A percentile compares a stretch with the other conserved stretches of the same genome.
These are phyloP conservation scores for Chaetodon trifasciatus DNA, from an alignment of 2,797 vertebrate species.

Conservation along the genomic window DNA sequence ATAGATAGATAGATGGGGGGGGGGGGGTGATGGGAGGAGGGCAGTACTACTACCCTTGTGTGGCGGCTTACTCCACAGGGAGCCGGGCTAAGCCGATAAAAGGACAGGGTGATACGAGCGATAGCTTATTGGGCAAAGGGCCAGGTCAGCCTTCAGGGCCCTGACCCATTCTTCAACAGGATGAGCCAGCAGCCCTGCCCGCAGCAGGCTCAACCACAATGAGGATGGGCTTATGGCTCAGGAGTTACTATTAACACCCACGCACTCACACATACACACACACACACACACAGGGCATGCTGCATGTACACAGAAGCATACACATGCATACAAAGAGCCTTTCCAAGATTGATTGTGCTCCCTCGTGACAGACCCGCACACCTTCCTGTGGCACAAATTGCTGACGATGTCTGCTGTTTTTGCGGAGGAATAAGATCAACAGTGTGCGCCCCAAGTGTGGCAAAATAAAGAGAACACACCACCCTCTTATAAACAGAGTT, in stretches of 20 bases:
- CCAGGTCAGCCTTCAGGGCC: slow-evolving; percentile 71
- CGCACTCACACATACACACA: slow-evolving; percentile 50
- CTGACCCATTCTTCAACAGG: slow-evolving; percentile 79
- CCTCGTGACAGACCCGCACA: background rate
- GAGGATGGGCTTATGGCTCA: slow-evolving; percentile 73
- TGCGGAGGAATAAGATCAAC: background rate
- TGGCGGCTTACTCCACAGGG: slow-evolving; percentile 70
- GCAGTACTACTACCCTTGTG: slow-evolving; percentile 70
- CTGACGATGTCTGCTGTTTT: background rate
- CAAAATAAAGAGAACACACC: background rate
- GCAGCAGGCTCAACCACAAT: slow-evolving; percentile 65
- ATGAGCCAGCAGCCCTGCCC: slow-evolving; percentile 77
- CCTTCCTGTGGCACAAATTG: background rate
- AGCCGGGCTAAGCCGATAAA: slow-evolving; percentile 78
- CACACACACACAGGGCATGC: slow-evolving; percentile 24
- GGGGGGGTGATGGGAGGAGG: slow-evolving; percentile 21
- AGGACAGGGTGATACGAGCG: slow-evolving; percentile 77
- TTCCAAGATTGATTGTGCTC: background rate
- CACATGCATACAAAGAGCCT: slow-evolving; percentile 22
- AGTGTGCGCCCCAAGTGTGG: background rate
- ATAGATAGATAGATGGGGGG: slow-evolving; percentile 25
- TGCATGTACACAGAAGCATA: slow-evolving; percentile 29
- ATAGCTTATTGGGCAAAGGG: slow-evolving; percentile 76
- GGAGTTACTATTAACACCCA: slow-evolving; percentile 75
- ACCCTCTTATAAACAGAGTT: slow-evolving; percentile 8